A percentile compares a stretch with the other conserved stretches of the same genome.
Evolutionary conservation across 2,888 invertebrate species (phyloP).

Genomic region (Apamea crenata): DNA sequence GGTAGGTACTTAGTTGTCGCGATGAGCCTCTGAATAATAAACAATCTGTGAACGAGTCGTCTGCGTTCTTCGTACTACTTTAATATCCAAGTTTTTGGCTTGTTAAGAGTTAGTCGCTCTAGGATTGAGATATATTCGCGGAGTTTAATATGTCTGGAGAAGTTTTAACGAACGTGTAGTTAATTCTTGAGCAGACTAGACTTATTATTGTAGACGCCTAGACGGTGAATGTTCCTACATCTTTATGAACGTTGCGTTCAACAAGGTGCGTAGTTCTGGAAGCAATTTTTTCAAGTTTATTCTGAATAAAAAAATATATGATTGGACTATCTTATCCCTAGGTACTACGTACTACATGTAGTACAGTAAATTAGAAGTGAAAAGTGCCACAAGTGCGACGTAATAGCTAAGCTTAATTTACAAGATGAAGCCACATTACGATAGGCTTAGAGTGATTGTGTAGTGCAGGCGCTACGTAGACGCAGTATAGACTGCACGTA

Average conservation of each 20-base stretch:
- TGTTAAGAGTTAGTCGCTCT: not conserved
- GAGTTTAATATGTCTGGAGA: not conserved
- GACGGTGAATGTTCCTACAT: not conserved
- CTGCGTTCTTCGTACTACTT: conserved; percentile 3
- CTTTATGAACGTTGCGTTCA: not conserved
- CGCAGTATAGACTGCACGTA: not conserved
- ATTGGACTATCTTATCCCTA: not conserved
- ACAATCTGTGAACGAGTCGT: not conserved
- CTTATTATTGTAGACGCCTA: not conserved
- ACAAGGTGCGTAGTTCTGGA: not conserved
- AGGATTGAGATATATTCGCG: not conserved
- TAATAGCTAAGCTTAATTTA: conserved; percentile 21
- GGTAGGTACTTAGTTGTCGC: conserved; percentile 31
- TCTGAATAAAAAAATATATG: not conserved
- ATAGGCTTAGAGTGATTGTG: conserved; percentile 20
- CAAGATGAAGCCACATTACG: conserved; percentile 12
- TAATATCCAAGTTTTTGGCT: conserved; percentile 13
- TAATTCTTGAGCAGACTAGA: not conserved
- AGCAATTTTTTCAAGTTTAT: not conserved
- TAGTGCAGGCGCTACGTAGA: not conserved
- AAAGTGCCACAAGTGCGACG: not conserved
- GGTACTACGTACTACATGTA: not conserved
- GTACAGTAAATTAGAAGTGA: not conserved
- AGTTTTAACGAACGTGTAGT: conserved; percentile 12
- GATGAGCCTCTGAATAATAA: conserved; percentile 27